A percentile compares a stretch with the other conserved stretches of the same genome.
Evolutionary conservation across 53 echinoderm and acorn worm species (phyloP).

Genomic region (Hippasteria phrygiana): DNA sequence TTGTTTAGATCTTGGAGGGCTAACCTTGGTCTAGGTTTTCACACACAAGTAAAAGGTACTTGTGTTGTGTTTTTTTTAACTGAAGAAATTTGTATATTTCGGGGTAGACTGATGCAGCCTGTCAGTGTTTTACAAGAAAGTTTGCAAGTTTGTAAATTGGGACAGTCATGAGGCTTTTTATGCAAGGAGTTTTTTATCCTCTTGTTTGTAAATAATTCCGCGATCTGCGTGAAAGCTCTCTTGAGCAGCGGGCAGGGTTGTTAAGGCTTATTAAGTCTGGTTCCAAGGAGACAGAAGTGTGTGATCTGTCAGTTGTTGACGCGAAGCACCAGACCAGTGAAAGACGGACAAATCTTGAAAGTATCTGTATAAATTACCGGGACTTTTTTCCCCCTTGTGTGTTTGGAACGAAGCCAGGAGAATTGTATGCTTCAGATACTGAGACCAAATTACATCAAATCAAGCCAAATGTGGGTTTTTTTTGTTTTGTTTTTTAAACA

Average conservation of each 20-base stretch:
- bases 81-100: conserved; percentile 55
- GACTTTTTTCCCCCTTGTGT: no score
- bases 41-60: not conserved
- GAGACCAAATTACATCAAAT: no score
- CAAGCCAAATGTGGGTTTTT: not conserved
- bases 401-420: not conserved
- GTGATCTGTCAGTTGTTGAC: not conserved
- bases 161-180: conserved; percentile 12
- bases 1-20: not conserved
- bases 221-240: not conserved
- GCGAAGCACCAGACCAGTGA: not conserved
- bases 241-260: not conserved
- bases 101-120: not conserved
- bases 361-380: not conserved
- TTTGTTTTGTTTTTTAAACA: not conserved
- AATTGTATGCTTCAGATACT: not conserved
- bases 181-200: not conserved
- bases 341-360: not conserved
- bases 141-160: conserved; percentile 32
- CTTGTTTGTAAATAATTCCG: not conserved
- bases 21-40: not conserved
- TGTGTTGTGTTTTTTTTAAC: conserved; percentile 29
- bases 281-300: not conserved
- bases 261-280: conserved; percentile 3
- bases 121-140: not conserved